A percentile compares a stretch with the other conserved stretches of the same genome.
phyloP scores from a whole-genome alignment of 37 sponge, comb jelly and placozoan species.

The Aplysina aerophoba region DNA sequence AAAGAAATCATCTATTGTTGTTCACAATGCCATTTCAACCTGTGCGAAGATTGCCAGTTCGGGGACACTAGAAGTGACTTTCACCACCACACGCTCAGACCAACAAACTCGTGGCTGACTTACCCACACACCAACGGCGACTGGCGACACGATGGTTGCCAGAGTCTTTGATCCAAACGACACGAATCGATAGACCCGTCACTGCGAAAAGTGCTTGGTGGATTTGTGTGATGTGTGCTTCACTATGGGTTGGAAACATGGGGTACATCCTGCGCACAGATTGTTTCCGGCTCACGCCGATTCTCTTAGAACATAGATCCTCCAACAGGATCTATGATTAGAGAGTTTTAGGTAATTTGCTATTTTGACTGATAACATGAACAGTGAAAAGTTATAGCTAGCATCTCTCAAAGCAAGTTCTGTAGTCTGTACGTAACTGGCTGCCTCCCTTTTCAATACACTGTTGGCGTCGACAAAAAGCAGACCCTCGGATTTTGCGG shows the following conservation, averaged over 20 bases:
- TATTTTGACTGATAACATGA: too few species aligned
- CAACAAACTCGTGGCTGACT: slow-evolving; percentile 22
- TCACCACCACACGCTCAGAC: slow-evolving; percentile 59
- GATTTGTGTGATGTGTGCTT: slow-evolving; percentile 63
- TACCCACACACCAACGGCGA: slow-evolving; percentile 52
- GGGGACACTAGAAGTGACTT: slow-evolving; percentile 53
- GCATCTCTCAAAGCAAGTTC: too few species aligned
- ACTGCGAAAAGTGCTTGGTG: slow-evolving; percentile 47
- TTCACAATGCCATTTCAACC: slow-evolving; percentile 42
- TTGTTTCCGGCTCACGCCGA: slow-evolving; percentile 68
- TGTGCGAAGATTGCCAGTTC: slow-evolving; percentile 44
- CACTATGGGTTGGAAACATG: slow-evolving; percentile 41
- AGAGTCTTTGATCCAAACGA: slow-evolving; percentile 5
- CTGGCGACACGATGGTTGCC: slow-evolving; percentile 70
- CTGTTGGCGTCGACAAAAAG: too few species aligned
- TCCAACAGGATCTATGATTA: too few species aligned
- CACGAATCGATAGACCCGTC: neutral
- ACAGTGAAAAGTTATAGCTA: too few species aligned
- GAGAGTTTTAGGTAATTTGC: too few species aligned
- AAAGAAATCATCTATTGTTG: slow-evolving; percentile 42
- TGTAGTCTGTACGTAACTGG: too few species aligned
- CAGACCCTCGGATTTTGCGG: too few species aligned
- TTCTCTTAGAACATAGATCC: too few species aligned
- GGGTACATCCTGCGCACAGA: slow-evolving; percentile 51
- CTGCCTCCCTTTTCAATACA: too few species aligned